A percentile compares a stretch with the other conserved stretches of the same genome.
Evolutionary conservation across 2,888 invertebrate genomes (phyloP).

Genomic region (Gortyna flavago): DNA sequence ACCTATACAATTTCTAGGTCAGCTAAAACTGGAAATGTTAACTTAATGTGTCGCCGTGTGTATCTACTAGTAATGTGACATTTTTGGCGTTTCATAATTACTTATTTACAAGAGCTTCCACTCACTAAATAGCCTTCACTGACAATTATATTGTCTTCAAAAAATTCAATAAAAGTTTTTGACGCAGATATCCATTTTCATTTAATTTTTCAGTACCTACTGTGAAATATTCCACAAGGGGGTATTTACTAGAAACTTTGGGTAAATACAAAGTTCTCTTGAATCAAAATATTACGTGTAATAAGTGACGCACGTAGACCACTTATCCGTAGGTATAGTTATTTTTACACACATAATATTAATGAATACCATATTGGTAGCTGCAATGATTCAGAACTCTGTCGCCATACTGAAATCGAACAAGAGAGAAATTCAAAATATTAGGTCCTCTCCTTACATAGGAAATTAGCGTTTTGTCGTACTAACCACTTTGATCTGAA

Average conservation of each 20-base stretch:
- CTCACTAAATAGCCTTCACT: slow-evolving; percentile 1
- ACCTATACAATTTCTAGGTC: too few species aligned
- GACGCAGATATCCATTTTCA: not conserved
- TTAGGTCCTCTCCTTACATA: too few species aligned
- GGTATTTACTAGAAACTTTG: slow-evolving; percentile 5
- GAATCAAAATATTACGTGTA: slow-evolving; percentile 1
- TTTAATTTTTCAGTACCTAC: not conserved
- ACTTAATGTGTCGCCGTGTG: too few species aligned
- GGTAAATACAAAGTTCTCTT: not conserved
- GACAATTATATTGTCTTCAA: not conserved
- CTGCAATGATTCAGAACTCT: slow-evolving; percentile 2
- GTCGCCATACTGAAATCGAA: slow-evolving; percentile 8
- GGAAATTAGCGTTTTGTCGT: too few species aligned
- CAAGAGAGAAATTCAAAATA: not conserved
- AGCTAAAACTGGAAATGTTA: too few species aligned
- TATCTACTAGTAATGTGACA: not conserved
- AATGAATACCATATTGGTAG: slow-evolving; percentile 1
- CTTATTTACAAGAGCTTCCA: not conserved
- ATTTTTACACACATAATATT: not conserved
- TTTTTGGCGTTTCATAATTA: not conserved
- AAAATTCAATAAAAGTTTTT: slow-evolving; percentile 16
- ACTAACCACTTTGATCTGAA: too few species aligned
- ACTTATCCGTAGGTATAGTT: not conserved
- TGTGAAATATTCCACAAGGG: slow-evolving; percentile 3
- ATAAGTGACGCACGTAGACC: not conserved